Evolutionary conservation across 2,888 invertebrate species (phyloP), one percentile per base, ranked within the genome.

Genomic region (Phyllotreta striolata): DNA sequence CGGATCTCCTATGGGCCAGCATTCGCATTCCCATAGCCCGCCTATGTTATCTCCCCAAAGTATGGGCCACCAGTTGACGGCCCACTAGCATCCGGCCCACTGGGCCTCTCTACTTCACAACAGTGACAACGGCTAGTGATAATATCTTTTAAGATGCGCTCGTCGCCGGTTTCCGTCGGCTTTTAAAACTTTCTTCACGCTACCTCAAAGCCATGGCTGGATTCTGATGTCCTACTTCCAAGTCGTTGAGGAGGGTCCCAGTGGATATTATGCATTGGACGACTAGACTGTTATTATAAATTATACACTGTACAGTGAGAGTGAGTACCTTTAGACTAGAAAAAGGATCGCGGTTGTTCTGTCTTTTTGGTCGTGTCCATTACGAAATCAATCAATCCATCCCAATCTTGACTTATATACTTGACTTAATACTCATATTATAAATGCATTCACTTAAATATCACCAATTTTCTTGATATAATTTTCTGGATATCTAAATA

Each of bases 71-170:
- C 90, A 90, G 81, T 83, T 91, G 74, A 85, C 90, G 85, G 91
- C 91, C 74, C 91, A 91, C 90, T 91, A 91, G 90, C 90, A 89
- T 87, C 88, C 88, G 85, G 90, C 90, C 89, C 89, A 89, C 88
- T 90, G 90, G 90, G 90, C 90, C 88, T 86, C 86, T 76, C 70
- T 82, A 63, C 78, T 82, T 70, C 81, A 81, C 73, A 80, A 80
- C 77, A 81, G 79, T 76, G 82, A 82, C 76, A 81, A 82, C 78
- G 82, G 82, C 79, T 82, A 81, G 75, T 77, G 76, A 75, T 70
- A 60, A 40, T 60, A 66, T 68, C 67, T 62, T 43, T 61, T 56
- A 60, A 58, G 61, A 63, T 14, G 61, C 65, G 68, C 62, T 66
- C 60, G 63, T 62, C 58, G 68, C 69, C 73, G 70, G 70, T 70